phyloP scores from a whole-genome alignment of 2,888 invertebrate genomes.

The Xestia sexstrigata region DNA sequence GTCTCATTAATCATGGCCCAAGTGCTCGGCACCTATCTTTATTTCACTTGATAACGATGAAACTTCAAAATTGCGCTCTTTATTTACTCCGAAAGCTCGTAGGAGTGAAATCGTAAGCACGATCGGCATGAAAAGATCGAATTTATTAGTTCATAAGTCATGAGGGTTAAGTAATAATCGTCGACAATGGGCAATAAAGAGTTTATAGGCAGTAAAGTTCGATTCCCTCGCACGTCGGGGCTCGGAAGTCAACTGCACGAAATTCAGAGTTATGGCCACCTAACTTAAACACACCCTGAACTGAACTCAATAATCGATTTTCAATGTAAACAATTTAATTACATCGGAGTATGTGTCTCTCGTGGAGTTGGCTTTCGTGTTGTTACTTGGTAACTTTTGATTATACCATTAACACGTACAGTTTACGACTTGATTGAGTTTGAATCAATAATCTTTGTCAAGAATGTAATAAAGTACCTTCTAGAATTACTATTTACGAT shows the following conservation, averaged over 20 bases:
- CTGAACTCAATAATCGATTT: slow-evolving; percentile 73
- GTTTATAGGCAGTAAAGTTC: slow-evolving; percentile 90
- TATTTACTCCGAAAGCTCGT: slow-evolving; percentile 72
- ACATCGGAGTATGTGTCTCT: slow-evolving; percentile 69
- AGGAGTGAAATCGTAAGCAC: slow-evolving; percentile 76
- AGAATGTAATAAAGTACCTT: slow-evolving; percentile 71
- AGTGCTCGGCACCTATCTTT: slow-evolving; percentile 58
- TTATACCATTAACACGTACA: slow-evolving; percentile 73
- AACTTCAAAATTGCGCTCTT: slow-evolving; percentile 71
- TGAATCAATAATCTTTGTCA: slow-evolving; percentile 73
- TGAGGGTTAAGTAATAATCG: slow-evolving; percentile 90
- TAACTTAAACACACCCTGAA: slow-evolving; percentile 71
- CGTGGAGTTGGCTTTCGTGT: slow-evolving; percentile 66
- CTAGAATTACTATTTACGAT: slow-evolving; percentile 73
- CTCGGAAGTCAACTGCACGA: slow-evolving; percentile 81
- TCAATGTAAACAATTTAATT: slow-evolving; percentile 71
- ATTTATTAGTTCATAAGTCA: slow-evolving; percentile 90
- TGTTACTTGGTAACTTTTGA: slow-evolving; percentile 69
- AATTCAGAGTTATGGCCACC: slow-evolving; percentile 75
- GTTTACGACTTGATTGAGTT: slow-evolving; percentile 75
- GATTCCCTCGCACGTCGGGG: slow-evolving; percentile 84
- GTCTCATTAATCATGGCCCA: slow-evolving; percentile 67
- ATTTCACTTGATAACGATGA: slow-evolving; percentile 62
- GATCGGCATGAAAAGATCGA: slow-evolving; percentile 85
- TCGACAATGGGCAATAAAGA: slow-evolving; percentile 90